Evolutionary conservation across 1,140 invertebrate genomes (phyloP).

Genomic region (Cyphomyrmex costatus): DNA sequence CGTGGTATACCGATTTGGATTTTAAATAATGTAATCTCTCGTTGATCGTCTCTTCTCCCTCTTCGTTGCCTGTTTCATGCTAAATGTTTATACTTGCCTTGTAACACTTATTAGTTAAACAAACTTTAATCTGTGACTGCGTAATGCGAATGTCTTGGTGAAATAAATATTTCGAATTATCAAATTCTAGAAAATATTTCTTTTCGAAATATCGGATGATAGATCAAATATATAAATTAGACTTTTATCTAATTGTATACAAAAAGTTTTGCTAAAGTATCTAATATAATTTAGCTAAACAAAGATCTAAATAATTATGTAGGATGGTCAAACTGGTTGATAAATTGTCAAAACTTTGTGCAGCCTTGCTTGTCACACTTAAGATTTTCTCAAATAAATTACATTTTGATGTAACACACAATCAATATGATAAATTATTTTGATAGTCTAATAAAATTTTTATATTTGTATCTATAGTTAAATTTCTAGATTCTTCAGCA

Average conservation of each 20-base stretch:
- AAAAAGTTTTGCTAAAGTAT: too few relatives aligned
- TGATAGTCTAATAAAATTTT: too few relatives aligned
- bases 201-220: neutral
- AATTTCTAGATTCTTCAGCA: too few relatives aligned
- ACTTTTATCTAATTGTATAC: neutral
- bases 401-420: too few relatives aligned
- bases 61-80: neutral
- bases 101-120: constrained; percentile 22
- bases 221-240: neutral
- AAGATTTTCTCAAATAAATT: too few relatives aligned
- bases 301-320: too few relatives aligned
- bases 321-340: too few relatives aligned
- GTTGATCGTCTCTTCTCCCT: constrained; percentile 56
- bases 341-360: too few relatives aligned
- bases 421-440: too few relatives aligned
- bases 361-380: too few relatives aligned
- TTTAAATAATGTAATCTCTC: constrained; percentile 13
- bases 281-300: too few relatives aligned
- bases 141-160: neutral
- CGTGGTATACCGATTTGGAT: constrained; percentile 42
- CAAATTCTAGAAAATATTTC: neutral
- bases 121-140: neutral
- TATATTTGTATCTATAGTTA: too few relatives aligned
- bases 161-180: neutral
- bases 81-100: constrained; percentile 15